Percentiles rank a stretch among this genome's conserved stretches.
Evolutionary conservation across 2,113 vertebrate species (phyloP).

Genomic region (Phaetusa simplex): DNA sequence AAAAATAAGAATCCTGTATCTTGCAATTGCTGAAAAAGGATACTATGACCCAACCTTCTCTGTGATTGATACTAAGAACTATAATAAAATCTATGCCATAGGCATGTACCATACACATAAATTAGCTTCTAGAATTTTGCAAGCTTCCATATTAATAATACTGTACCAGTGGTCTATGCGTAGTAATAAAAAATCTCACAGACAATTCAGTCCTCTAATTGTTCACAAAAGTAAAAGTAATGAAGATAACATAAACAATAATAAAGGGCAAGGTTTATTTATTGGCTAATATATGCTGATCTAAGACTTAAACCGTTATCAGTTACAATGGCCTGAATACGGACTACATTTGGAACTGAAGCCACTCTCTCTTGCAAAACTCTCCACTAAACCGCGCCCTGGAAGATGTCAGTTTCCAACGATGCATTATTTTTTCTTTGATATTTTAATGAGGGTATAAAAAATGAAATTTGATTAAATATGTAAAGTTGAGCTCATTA

Average conservation of each 20-base stretch:
- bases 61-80: not conserved
- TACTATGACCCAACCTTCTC: no score
- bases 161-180: not conserved
- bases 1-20: not conserved
- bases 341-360: not conserved
- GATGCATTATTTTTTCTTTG: not conserved
- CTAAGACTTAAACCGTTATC: not conserved
- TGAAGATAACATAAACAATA: not conserved
- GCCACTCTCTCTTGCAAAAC: not conserved
- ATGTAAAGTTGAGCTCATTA: not conserved
- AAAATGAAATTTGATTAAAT: not conserved
- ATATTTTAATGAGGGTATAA: not conserved
- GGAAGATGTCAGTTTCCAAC: not conserved
- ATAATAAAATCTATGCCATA: not conserved
- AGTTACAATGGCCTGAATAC: not conserved
- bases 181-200: not conserved
- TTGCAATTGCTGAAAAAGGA: not conserved
- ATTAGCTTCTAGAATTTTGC: not conserved
- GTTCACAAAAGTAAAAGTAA: not conserved
- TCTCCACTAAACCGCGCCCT: not conserved
- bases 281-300: not conserved
- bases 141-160: not conserved
- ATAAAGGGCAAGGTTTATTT: not conserved
- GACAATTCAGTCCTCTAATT: not conserved
- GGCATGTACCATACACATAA: not conserved